These are phyloP conservation scores for Gobio occitaniae DNA, from an alignment of 2,797 vertebrate species.

Conservation along the genomic window DNA sequence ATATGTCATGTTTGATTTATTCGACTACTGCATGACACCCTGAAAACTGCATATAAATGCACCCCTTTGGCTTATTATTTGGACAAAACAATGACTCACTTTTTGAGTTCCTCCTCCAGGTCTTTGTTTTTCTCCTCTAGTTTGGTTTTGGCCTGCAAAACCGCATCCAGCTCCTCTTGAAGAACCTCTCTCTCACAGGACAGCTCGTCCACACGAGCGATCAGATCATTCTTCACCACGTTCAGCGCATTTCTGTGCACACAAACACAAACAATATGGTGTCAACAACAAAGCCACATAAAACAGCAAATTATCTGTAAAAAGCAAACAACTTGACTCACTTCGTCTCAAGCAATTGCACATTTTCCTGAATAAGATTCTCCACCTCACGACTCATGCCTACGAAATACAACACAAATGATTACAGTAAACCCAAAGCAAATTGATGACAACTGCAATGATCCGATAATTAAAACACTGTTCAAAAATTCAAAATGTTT, in stretches of 20 bases:
- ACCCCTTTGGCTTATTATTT: neutral
- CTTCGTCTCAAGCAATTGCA: constrained; percentile 97
- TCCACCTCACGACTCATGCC: constrained; percentile 99
- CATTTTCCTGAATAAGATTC: constrained; percentile 96
- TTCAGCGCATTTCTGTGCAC: constrained; percentile 92
- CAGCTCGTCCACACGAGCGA: constrained; percentile 93
- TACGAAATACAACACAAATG: constrained; percentile 69
- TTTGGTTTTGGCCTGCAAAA: constrained; percentile 88
- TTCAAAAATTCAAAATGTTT: neutral
- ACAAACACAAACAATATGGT: neutral
- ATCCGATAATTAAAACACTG: neutral
- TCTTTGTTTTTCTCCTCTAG: constrained; percentile 90
- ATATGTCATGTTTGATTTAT: neutral
- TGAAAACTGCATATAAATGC: neutral
- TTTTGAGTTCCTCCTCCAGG: constrained; percentile 93
- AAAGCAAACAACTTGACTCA: constrained; percentile 73
- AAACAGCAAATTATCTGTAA: neutral
- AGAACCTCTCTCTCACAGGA: constrained; percentile 94
- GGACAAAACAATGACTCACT: constrained; percentile 75
- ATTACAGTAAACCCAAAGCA: neutral
- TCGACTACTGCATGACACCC: neutral
- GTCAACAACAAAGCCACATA: neutral
- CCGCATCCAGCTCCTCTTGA: constrained; percentile 89
- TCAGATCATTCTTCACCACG: constrained; percentile 98
- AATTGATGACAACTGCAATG: neutral